Evolutionary conservation across 2,888 invertebrate species (phyloP).

Genomic region (Drosophila greeni): DNA sequence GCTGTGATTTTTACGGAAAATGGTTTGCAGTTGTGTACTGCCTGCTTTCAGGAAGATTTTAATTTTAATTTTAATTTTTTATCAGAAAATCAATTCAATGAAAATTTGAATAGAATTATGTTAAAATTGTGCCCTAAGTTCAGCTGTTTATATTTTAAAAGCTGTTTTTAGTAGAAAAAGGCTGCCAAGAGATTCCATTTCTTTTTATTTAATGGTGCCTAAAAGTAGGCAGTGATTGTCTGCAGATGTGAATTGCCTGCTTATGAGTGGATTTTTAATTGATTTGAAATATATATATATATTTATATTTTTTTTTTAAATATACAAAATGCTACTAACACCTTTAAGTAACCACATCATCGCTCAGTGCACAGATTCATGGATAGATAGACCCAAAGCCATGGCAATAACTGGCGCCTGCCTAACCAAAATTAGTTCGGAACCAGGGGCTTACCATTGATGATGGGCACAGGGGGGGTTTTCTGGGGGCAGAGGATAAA

Average conservation of each 20-base stretch:
- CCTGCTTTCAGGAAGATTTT: no score
- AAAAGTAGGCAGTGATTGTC: no score
- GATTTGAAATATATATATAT: neutral
- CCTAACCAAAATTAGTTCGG: constrained; percentile 56
- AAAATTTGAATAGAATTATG: no score
- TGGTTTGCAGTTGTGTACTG: no score
- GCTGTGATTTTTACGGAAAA: no score
- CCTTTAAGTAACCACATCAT: neutral
- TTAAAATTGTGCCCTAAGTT: no score
- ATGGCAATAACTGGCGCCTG: constrained; percentile 70
- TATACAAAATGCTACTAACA: neutral
- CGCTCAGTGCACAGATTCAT: constrained; percentile 21
- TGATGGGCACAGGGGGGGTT: constrained; percentile 5
- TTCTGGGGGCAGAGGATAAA: constrained; percentile 16
- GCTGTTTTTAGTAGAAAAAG: neutral
- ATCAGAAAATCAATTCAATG: no score
- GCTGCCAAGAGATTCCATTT: neutral
- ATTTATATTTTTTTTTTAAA: neutral
- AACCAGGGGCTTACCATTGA: constrained; percentile 23
- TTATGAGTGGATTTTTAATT: neutral
- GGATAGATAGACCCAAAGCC: constrained; percentile 30
- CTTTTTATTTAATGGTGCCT: neutral
- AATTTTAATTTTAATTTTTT: no score
- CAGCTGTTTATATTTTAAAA: no score
- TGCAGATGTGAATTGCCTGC: no score